Percentiles rank a stretch among this genome's conserved stretches.
These are phyloP conservation scores for Aegithalos caudatus DNA, from an alignment of 2,113 vertebrate species.

Conservation along the genomic window DNA sequence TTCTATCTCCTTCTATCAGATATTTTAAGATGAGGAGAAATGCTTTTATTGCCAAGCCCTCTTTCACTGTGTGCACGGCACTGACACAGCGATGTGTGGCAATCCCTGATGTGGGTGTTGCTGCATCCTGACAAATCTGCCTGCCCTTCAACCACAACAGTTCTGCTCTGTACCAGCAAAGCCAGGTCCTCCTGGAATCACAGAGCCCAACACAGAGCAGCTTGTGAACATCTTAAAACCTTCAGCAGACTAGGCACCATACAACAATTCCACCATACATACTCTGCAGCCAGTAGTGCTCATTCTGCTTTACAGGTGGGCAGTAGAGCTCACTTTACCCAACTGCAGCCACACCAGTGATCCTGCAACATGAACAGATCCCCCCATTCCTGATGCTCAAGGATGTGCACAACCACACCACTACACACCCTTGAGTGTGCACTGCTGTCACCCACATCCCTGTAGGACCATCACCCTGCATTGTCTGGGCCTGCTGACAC, in stretches of 20 bases:
- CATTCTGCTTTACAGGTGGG: not conserved
- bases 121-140: not conserved
- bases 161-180: not conserved
- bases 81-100: fast-evolving
- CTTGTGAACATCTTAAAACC: not conserved
- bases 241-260: not conserved
- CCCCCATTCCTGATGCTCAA: fast-evolving
- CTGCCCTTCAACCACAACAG: not conserved
- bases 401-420: not conserved
- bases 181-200: not conserved
- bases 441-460: not conserved
- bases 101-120: not conserved
- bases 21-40: not conserved
- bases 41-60: not conserved
- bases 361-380: not conserved
- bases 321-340: not conserved
- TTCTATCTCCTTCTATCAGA: not conserved
- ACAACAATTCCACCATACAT: not conserved
- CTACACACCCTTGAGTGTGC: fast-evolving
- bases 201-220: not conserved
- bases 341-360: not conserved
- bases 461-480: fast-evolving
- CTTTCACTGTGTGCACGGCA: not conserved
- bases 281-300: not conserved
- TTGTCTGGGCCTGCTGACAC: not conserved